Base-by-base conservation (phyloP, 2,113 vertebrate genomes). In the Sinosuthora webbiana region DNA sequence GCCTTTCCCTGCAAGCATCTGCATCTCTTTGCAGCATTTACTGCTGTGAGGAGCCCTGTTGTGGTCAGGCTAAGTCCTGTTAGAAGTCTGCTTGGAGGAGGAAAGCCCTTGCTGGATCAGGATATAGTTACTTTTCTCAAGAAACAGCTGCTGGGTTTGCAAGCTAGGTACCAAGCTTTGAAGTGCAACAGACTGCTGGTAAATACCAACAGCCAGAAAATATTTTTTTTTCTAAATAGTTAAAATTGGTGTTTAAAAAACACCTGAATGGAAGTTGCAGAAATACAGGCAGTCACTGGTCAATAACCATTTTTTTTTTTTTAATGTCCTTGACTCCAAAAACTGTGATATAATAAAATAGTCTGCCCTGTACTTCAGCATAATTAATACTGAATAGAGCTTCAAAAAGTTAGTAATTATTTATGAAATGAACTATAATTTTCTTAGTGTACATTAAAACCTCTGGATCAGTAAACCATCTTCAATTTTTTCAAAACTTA, bases 351-450 rank as follows among this genome's bases (percentile, higher is more conserved):
- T 28, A 83, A 74, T 39, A 55, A 93, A 95, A 94, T 5, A 78
- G 49, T 35, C 56, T 92, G 64, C 30, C 47, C 64, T 80, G 37
- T 67, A 57, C 47, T 92, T 85, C 71, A 88, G 65, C 42, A 47
- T 31, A 91, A 95, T 94, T 92, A 82, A 83, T 63, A 83, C 37
- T 62, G 47, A 78, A 87, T 24, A 83, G 33, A 37, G 35, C 49
- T 71, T 75, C 2, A 31, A 83, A 94, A 94, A 93, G 37, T 88
- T 75, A 64, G 63, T 35, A 93, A 94, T 87, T 87, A 90, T 80
- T 93, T 94, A 87, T 45, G 27, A 87, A 90, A 92, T 84, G 2
- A 90, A 88, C 74, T 30, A 4, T 28, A 25, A 81, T 89, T 87
- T 91, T 84, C 50, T 56, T 27, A 56, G 22, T 55, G 39, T 47